Evolutionary conservation across 2,797 vertebrate genomes (phyloP).

Genomic region (Epinephelus malabaricus): DNA sequence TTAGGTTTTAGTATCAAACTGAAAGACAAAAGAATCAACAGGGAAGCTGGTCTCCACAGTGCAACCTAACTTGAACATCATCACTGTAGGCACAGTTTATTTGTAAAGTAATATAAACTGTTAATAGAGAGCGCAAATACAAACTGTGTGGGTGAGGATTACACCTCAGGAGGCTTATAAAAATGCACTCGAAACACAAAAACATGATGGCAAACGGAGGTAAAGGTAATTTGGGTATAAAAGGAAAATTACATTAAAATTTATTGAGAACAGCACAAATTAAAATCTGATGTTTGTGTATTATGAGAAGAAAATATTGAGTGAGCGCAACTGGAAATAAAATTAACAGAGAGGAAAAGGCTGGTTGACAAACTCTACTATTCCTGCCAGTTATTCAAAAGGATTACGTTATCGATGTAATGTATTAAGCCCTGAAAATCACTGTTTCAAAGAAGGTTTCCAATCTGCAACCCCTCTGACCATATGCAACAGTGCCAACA

Average conservation of each 20-base stretch:
- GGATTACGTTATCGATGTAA: neutral
- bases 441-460: neutral
- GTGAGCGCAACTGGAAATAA: neutral
- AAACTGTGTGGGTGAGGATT: conserved; percentile 16
- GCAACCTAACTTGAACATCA: conserved; percentile 8
- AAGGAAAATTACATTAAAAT: neutral
- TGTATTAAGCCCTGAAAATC: neutral
- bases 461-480: neutral
- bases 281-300: neutral
- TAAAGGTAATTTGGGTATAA: neutral
- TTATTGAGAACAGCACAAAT: neutral
- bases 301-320: neutral
- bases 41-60: conserved; percentile 7
- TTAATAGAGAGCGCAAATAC: conserved; percentile 1
- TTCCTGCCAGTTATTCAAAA: neutral
- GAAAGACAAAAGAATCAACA: neutral
- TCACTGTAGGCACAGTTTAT: conserved; percentile 1
- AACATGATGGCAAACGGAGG: conserved; percentile 6
- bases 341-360: neutral
- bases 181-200: neutral
- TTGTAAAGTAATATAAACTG: conserved; percentile 13
- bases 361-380: conserved; percentile 6
- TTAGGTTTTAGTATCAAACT: neutral
- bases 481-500: neutral
- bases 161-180: conserved; percentile 14